These are phyloP conservation scores for Miichthys miiuy DNA, from an alignment of 2,797 vertebrate species.

Conservation along the genomic window DNA sequence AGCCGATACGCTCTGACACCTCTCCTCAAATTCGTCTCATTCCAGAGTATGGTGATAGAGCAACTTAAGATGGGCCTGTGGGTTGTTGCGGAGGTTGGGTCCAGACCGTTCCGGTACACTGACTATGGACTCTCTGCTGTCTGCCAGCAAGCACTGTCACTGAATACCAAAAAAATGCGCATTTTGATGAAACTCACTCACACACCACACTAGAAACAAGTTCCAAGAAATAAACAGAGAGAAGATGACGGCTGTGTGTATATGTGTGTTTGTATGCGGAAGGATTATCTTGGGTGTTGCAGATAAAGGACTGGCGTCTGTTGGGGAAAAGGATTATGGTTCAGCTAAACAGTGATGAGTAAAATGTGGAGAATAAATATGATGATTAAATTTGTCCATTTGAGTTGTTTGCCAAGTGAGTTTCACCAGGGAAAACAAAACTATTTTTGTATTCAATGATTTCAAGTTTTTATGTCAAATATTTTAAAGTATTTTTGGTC, in stretches of 20 bases:
- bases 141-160: background rate
- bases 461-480: slow-evolving; percentile 1
- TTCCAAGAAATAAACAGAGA: slow-evolving; percentile 6
- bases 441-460: background rate
- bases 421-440: background rate
- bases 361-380: slow-evolving; percentile 20
- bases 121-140: background rate
- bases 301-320: slow-evolving; percentile 18
- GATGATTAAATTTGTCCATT: slow-evolving; percentile 19
- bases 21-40: slow-evolving; percentile 16
- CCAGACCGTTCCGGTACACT: slow-evolving; percentile 8
- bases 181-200: slow-evolving; percentile 3
- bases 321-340: slow-evolving; percentile 26
- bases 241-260: background rate
- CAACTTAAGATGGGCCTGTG: slow-evolving; percentile 8
- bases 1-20: slow-evolving; percentile 1
- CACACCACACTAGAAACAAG: background rate
- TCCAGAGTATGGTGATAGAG: slow-evolving; percentile 3
- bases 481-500: too few species aligned
- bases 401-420: slow-evolving; percentile 9
- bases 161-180: background rate
- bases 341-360: slow-evolving; percentile 18
- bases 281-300: slow-evolving; percentile 26
- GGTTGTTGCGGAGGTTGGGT: background rate
- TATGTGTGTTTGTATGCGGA: background rate